Evolutionary conservation across 2,113 vertebrate species (phyloP), one percentile per base, ranked within the genome.

Genomic region (Stigmatopora nigra): DNA sequence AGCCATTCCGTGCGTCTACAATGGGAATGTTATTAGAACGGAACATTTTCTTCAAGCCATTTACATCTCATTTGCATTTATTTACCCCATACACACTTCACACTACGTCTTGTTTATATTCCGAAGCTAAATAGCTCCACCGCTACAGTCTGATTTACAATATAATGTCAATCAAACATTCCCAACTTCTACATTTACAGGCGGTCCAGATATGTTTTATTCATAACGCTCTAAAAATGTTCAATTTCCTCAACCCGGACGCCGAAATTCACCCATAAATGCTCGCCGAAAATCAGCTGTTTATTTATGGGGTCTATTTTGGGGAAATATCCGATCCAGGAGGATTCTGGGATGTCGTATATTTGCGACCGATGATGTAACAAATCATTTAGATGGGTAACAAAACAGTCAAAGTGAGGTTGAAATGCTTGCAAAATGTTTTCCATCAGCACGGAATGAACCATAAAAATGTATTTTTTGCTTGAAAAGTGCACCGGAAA

Each of bases 141-240:
- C 73, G 78, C 85, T 81, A 87, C 78, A 63, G 85, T 82, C 73
- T 78, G 82, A 84, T 86, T 82, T 81, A 83, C 81, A 84, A 82
- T 84, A 80, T 78, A 84, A 88, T 78, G 83, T 81, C 84, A 90
- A 81, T 85, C 78, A 87, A 82, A 83, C 76, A 82, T 86, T 86
- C 75, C 52, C 78, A 84, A 88, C 79, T 79, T 67, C 65, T 67
- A 67, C 68, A 70, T 70, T 77, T 72, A 81, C 80, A 81, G 77
- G 73, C 82, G 78, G 80, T 79, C 81, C 70, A 84, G 78, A 78
- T 76, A 86, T 91, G 83, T 87, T 89, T 90, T 84, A 89, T 91
- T 91, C 83, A 88, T 82, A 20, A 47, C 22, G 38, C 68, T 78
- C 81, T 76, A 68, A 80, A 72, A 79, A 35, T 67, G 73, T 79